Base-by-base conservation (phyloP, 2,113 vertebrate species). In the Columba livia region DNA sequence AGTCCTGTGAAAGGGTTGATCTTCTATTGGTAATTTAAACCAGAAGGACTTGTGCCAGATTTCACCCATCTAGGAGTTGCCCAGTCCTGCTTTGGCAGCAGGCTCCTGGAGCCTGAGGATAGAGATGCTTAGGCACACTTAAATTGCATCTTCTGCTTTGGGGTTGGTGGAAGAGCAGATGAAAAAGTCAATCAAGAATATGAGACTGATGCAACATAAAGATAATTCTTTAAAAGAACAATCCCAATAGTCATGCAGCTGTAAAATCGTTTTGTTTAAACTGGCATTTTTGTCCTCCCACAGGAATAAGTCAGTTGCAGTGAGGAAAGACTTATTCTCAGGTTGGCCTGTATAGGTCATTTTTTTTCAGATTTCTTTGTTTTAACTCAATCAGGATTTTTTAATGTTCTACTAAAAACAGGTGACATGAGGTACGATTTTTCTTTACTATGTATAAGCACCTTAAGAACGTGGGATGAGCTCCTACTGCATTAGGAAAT, bases 231-330 rank as follows among this genome's bases (percentile, higher is more conserved):
- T 40, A 73, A 57, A 53, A 81, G 44, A 44, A 23, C 36, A 54
- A 66, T 28, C 44, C n/a, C 31, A 26, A 3, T 26, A 58, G n/a
- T 31, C 10, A 5, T 88, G 6, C 21, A 85, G 16, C 51, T 80
- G 23, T 56, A 34, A 93, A 53, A 54, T 54, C 0, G 29, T 79
- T 74, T 48, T 40, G 6, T 81, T 91, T 67, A n/a, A 72, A 71
- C 7, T 0, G 0, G 2, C 0, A 0, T 15, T 85, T 92, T 88
- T 57, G 25, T 79, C 60, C 36, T 73, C 48, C 51, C 15, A 23
- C n/a, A 44, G 40, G 60, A 62, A 10, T 58, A 29, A 88, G 20
- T 53, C 23, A 24, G 10, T n/a, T 62, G 42, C 38, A 78, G 1
- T 19, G 48, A 86, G 40, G 51, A 73, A 8, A 60, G 3, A 16